A percentile compares a stretch with the other conserved stretches of the same genome.
These are phyloP conservation scores for Papilio gigon DNA, from an alignment of 2,888 invertebrate genomes.

Conservation along the genomic window DNA sequence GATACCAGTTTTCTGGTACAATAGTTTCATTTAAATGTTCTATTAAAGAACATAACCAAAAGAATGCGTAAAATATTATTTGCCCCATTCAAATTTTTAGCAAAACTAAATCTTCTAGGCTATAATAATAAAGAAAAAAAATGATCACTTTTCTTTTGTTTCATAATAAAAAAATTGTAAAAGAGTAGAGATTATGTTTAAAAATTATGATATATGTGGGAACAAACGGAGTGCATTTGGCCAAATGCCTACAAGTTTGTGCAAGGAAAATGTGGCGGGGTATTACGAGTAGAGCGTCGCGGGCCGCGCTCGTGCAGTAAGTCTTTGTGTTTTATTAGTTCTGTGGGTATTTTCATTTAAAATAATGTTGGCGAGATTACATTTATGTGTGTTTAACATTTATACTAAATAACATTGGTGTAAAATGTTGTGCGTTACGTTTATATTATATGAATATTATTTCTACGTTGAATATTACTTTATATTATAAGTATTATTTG, in stretches of 20 bases:
- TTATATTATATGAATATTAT: too few relatives aligned
- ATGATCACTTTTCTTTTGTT: neutral
- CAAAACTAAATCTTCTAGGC: too few relatives aligned
- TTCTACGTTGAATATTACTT: too few relatives aligned
- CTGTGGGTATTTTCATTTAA: constrained; percentile 14
- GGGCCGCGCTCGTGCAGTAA: constrained; percentile 17
- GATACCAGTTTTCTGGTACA: neutral
- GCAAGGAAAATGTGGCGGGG: constrained; percentile 23
- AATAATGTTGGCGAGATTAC: constrained; percentile 10
- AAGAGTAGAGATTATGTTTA: neutral
- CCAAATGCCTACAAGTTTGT: constrained; percentile 21
- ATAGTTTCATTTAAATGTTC: neutral
- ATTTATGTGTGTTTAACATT: constrained; percentile 8
- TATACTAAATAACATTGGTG: neutral
- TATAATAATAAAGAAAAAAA: neutral
- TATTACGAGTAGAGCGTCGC: constrained; percentile 36
- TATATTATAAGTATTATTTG: too few relatives aligned
- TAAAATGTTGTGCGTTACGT: neutral
- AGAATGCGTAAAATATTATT: too few relatives aligned
- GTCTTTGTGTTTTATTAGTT: constrained; percentile 27
- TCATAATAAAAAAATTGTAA: neutral
- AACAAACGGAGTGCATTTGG: constrained; percentile 31
- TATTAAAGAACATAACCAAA: neutral
- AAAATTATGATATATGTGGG: constrained; percentile 19
- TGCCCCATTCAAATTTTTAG: too few relatives aligned